phyloP scores from a whole-genome alignment of 2,888 invertebrate species.

The Catonia carolina region DNA sequence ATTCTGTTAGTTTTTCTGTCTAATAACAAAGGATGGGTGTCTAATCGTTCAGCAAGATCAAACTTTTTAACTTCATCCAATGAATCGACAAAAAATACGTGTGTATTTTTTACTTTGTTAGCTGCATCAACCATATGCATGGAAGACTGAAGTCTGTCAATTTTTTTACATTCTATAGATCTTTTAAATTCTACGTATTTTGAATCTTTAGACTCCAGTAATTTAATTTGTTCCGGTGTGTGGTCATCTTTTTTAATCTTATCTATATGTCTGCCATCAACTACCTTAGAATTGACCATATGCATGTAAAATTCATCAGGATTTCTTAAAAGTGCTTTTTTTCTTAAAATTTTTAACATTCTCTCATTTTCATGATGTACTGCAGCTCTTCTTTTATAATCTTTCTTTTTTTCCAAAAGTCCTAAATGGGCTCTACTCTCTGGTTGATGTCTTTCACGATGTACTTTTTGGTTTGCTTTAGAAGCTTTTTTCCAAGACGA shows the following conservation, averaged over 20 bases:
- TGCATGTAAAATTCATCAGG: slow-evolving; percentile 98
- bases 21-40: slow-evolving; percentile 67
- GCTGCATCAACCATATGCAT: slow-evolving; percentile 76
- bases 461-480: slow-evolving; percentile 76
- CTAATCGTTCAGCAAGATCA: slow-evolving; percentile 61
- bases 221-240: slow-evolving; percentile 71
- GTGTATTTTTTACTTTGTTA: slow-evolving; percentile 62
- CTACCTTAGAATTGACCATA: slow-evolving; percentile 82
- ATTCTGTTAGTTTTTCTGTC: slow-evolving; percentile 63
- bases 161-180: slow-evolving; percentile 72
- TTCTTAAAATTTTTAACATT: slow-evolving; percentile 71
- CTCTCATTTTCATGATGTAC: slow-evolving; percentile 77
- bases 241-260: slow-evolving; percentile 55
- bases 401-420: slow-evolving; percentile 81
- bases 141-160: slow-evolving; percentile 64
- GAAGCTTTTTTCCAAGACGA: slow-evolving; percentile 86
- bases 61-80: slow-evolving; percentile 53
- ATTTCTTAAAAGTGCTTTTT: slow-evolving; percentile 84
- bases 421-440: slow-evolving; percentile 69
- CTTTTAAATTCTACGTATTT: slow-evolving; percentile 83
- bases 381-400: slow-evolving; percentile 69
- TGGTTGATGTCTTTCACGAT: slow-evolving; percentile 80
- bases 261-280: slow-evolving; percentile 50
- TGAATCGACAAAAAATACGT: slow-evolving; percentile 65
- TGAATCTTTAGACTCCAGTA: slow-evolving; percentile 88